Evolutionary conservation across 2,113 vertebrate genomes (phyloP).

Genomic region (Marcusenius ussheri): DNA sequence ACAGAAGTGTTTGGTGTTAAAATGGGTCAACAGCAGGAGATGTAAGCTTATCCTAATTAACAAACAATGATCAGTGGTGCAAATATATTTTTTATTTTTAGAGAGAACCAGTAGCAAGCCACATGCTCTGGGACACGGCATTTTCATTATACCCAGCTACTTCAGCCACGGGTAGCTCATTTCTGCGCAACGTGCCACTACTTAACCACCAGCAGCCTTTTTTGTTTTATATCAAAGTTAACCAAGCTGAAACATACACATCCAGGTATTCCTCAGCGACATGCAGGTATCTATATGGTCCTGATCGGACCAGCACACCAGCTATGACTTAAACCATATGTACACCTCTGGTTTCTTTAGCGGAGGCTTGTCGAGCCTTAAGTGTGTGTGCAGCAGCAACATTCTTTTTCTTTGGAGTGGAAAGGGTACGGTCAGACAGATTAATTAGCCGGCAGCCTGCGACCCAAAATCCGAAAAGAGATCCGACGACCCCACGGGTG

Average conservation of each 20-base stretch:
- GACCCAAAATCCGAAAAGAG: constrained; percentile 27
- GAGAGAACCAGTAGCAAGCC: constrained; percentile 23
- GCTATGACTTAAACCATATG: constrained; percentile 30
- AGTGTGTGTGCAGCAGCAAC: not conserved
- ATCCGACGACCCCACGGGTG: not conserved
- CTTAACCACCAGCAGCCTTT: constrained; percentile 69
- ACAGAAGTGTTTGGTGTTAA: not conserved
- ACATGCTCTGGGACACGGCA: constrained; percentile 46
- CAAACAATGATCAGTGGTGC: constrained; percentile 1
- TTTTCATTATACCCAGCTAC: constrained; percentile 35
- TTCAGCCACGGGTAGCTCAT: constrained; percentile 36
- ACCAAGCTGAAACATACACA: constrained; percentile 40
- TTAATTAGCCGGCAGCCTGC: constrained; percentile 4
- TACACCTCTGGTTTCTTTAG: constrained; percentile 31
- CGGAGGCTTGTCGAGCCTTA: not conserved
- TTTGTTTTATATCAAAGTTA: constrained; percentile 39
- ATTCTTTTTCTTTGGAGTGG: not conserved
- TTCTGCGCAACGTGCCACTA: constrained; percentile 35
- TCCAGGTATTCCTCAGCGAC: constrained; percentile 38
- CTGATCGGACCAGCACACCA: constrained; percentile 33
- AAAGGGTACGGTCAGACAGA: constrained; percentile 15
- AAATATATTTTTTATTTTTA: not conserved
- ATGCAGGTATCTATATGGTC: constrained; percentile 37
- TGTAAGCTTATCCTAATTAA: constrained; percentile 24
- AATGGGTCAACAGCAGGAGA: constrained; percentile 17